phyloP scores from a whole-genome alignment of 2,888 invertebrate genomes.

The Ennomos erosarius region DNA sequence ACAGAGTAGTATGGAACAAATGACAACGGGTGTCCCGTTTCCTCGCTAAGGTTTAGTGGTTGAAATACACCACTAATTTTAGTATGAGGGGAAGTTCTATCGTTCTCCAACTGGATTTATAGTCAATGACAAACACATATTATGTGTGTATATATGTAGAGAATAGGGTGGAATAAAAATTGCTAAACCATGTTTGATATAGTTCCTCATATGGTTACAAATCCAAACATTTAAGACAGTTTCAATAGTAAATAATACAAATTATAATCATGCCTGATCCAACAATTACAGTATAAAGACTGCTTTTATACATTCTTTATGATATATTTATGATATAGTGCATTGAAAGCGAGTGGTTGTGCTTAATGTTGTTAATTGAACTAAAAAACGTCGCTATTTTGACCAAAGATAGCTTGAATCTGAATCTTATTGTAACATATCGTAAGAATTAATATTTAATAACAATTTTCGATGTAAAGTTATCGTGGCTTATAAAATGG shows the following conservation, averaged over 20 bases:
- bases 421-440: constrained; percentile 61
- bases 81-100: no score
- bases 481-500: constrained; percentile 5
- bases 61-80: no score
- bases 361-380: constrained; percentile 34
- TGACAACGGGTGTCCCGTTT: no score
- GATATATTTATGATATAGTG: constrained; percentile 27
- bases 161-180: not conserved
- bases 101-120: no score
- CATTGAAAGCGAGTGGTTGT: constrained; percentile 41
- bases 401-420: constrained; percentile 73
- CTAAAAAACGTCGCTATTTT: constrained; percentile 46
- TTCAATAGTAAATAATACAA: constrained; percentile 1
- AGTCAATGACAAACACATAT: no score
- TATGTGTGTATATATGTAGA: no score
- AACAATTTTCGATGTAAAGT: constrained; percentile 12
- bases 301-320: constrained; percentile 32
- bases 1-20: no score
- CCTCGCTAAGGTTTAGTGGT: no score
- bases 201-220: not conserved
- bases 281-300: constrained; percentile 39
- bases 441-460: constrained; percentile 44
- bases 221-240: not conserved
- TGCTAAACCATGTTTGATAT: not conserved
- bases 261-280: constrained; percentile 24